phyloP scores from a whole-genome alignment of 2,888 invertebrate species.

The Caradrina clavipalpis region DNA sequence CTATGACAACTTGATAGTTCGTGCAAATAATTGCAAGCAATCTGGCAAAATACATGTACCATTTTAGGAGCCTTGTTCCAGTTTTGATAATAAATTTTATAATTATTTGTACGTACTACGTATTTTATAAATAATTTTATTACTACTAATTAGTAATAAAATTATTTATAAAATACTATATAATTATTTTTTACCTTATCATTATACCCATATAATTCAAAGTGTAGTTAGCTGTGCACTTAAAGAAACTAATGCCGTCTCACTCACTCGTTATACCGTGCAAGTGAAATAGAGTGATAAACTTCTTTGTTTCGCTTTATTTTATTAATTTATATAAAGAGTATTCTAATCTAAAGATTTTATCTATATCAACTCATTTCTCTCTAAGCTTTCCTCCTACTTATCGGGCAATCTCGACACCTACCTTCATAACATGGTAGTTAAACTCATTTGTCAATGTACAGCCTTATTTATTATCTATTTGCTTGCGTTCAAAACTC shows the following conservation, averaged over 20 bases:
- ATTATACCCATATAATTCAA: not conserved
- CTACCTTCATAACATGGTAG: conserved; percentile 1
- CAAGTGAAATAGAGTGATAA: too few species aligned
- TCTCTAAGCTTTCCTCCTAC: not conserved
- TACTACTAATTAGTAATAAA: too few species aligned
- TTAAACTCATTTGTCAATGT: conserved; percentile 40
- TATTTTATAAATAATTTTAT: not conserved
- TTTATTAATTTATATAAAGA: not conserved
- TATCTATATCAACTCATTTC: conserved; percentile 3
- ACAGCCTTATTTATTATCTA: conserved; percentile 29
- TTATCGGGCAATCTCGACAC: conserved; percentile 3
- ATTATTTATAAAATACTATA: too few species aligned
- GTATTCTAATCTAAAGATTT: not conserved
- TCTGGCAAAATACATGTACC: not conserved
- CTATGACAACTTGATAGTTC: not conserved
- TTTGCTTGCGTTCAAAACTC: conserved; percentile 28
- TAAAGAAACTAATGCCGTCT: too few species aligned
- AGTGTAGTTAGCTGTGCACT: too few species aligned
- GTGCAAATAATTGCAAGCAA: not conserved
- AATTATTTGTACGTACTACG: not conserved
- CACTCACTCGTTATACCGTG: too few species aligned
- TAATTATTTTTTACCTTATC: not conserved
- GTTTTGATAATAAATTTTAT: not conserved
- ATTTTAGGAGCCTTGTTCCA: not conserved
- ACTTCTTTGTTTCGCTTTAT: not conserved